A percentile compares a stretch with the other conserved stretches of the same genome.
Conservation (phyloP, 2,797 vertebrate species). For the Mergus octosetaceus region DNA sequence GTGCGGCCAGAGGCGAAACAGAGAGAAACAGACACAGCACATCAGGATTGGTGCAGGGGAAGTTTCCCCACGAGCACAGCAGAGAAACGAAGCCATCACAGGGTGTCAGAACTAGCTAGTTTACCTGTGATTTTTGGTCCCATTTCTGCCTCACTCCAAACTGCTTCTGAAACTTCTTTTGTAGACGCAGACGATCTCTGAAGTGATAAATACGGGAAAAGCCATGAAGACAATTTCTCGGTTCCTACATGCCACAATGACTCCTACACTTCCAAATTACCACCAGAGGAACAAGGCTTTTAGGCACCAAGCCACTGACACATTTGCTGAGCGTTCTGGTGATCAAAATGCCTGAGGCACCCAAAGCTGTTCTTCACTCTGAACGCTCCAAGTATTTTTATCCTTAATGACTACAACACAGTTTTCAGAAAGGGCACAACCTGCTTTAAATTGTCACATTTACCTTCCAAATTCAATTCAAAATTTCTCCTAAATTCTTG, state of each 20-base stretch:
- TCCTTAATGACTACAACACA: neutral
- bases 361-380: neutral
- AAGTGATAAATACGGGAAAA: neutral
- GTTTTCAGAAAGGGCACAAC: neutral
- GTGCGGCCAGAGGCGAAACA: constrained; percentile 6
- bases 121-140: constrained; percentile 98
- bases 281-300: neutral
- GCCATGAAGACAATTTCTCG: neutral
- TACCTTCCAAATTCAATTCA: accelerated
- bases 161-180: constrained; percentile 99
- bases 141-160: constrained; percentile 98
- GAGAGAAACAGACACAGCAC: neutral
- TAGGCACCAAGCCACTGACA: neutral
- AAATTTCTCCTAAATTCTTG: neutral
- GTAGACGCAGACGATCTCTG: constrained; percentile 94
- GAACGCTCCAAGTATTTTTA: neutral
- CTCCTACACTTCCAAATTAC: neutral
- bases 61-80: accelerated
- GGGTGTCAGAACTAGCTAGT: neutral
- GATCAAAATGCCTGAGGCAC: neutral
- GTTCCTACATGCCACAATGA: neutral
- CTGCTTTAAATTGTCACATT: accelerated
- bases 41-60: neutral
- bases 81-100: neutral
- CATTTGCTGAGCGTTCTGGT: neutral